Evolutionary conservation across 53 echinoderm and acorn worm species (phyloP).

Genomic region (Patiria pectinifera): DNA sequence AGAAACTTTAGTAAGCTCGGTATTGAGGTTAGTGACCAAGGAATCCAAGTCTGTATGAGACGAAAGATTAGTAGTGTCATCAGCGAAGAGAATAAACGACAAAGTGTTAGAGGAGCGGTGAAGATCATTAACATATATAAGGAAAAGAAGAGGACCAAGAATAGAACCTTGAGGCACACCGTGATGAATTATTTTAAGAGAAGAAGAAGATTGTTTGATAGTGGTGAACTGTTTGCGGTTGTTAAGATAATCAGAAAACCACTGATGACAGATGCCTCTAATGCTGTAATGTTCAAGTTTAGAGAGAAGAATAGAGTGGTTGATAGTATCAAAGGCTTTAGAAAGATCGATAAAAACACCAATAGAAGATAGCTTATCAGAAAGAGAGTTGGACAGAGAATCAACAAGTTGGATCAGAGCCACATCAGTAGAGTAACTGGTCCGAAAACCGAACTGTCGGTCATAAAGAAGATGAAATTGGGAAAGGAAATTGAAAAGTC

Average conservation of each 20-base stretch:
- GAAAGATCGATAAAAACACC: constrained; percentile 18
- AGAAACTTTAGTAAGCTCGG: too few relatives aligned
- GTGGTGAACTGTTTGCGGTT: neutral
- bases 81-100: too few relatives aligned
- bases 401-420: constrained; percentile 14
- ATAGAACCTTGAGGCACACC: too few relatives aligned
- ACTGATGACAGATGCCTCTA: too few relatives aligned
- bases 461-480: constrained; percentile 23
- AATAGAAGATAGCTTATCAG: neutral
- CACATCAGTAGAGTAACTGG: constrained; percentile 21
- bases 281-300: constrained; percentile 19
- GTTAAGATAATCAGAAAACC: neutral
- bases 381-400: neutral
- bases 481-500: constrained; percentile 35
- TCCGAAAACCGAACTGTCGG: constrained; percentile 27
- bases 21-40: too few relatives aligned
- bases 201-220: too few relatives aligned
- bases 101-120: too few relatives aligned
- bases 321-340: constrained; percentile 26
- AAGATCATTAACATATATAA: too few relatives aligned
- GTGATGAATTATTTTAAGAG: too few relatives aligned
- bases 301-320: constrained; percentile 28
- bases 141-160: too few relatives aligned
- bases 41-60: too few relatives aligned
- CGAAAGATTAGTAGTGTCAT: too few relatives aligned